Conservation (phyloP, 2,797 vertebrate genomes). For the Halcyon leucocephala region DNA sequence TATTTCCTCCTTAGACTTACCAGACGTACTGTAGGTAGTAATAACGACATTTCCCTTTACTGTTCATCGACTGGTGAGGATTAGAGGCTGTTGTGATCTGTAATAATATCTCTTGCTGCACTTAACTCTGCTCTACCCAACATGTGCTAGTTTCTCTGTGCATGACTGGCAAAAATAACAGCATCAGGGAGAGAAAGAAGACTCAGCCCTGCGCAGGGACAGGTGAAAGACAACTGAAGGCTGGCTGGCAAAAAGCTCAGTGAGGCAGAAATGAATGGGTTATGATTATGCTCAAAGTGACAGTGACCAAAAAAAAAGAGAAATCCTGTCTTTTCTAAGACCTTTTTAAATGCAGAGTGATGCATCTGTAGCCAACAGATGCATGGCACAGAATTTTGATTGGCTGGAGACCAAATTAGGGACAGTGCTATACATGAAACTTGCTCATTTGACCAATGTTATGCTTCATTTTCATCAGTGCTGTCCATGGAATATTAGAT, state of each 20-base stretch:
- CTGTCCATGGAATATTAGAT: constrained; percentile 66
- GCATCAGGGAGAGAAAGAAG: not conserved
- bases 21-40: not conserved
- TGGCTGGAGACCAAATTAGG: constrained; percentile 48
- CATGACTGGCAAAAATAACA: not conserved
- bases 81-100: not conserved
- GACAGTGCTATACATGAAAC: constrained; percentile 7
- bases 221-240: not conserved
- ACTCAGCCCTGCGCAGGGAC: not conserved
- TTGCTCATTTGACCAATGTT: constrained; percentile 53
- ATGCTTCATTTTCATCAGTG: constrained; percentile 64
- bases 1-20: not conserved
- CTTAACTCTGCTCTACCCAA: not conserved
- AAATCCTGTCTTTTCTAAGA: not conserved
- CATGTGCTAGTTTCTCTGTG: not conserved
- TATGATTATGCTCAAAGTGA: not conserved
- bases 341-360: not conserved
- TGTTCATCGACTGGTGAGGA: not conserved
- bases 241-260: not conserved
- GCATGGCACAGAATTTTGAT: constrained; percentile 17
- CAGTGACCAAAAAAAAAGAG: not conserved
- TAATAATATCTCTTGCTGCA: not conserved
- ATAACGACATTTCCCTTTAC: not conserved
- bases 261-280: not conserved
- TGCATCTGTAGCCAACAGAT: not conserved